A percentile compares a stretch with the other conserved stretches of the same genome.
Evolutionary conservation across 2,797 vertebrate species (phyloP).

Genomic region (Malurus leucopterus): DNA sequence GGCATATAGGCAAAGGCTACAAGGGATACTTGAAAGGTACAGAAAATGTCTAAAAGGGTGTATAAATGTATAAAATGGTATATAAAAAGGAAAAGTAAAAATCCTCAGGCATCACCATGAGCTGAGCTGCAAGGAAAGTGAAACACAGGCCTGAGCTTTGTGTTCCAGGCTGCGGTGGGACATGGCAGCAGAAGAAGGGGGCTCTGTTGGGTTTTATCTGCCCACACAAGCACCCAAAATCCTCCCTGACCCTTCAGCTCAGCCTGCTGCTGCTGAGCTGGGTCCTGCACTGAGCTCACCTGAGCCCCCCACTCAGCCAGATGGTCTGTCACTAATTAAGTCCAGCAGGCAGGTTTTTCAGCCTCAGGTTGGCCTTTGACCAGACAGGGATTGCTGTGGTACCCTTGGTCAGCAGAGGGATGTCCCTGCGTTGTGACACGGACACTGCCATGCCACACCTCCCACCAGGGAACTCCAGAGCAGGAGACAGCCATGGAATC

Average conservation of each 20-base stretch:
- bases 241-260: neutral
- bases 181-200: neutral
- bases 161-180: neutral
- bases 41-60: no score
- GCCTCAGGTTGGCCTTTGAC: neutral
- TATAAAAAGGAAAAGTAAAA: no score
- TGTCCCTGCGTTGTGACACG: neutral
- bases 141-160: neutral
- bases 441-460: neutral
- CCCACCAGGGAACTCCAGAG: neutral
- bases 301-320: neutral
- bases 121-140: neutral
- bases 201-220: neutral
- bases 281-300: neutral
- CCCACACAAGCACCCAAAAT: neutral
- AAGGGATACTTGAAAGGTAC: no score
- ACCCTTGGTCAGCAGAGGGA: neutral
- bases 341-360: neutral
- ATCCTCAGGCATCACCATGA: neutral
- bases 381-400: neutral
- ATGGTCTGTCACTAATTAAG: neutral
- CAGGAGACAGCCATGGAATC: neutral
- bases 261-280: neutral
- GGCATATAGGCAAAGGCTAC: no score
- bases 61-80: no score